phyloP scores from a whole-genome alignment of 2,113 vertebrate species.

The Tachysurus fulvidraco region DNA sequence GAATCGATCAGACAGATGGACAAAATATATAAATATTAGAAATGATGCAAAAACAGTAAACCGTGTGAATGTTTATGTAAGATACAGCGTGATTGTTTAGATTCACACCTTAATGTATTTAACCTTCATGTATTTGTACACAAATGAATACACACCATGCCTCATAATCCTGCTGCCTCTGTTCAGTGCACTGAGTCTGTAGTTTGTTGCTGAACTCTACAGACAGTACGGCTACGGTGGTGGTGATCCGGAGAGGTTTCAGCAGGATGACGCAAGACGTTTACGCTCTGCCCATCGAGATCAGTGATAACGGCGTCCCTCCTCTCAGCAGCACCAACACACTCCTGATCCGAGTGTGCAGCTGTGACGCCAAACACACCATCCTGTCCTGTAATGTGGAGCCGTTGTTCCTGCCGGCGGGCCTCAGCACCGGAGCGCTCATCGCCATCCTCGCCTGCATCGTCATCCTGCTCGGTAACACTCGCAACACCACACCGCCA shows the following conservation, averaged over 20 bases:
- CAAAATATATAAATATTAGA: not conserved
- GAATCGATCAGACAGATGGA: not conserved
- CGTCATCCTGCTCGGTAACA: slow-evolving; percentile 89
- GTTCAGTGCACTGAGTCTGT: not conserved
- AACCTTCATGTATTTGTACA: too few relatives aligned
- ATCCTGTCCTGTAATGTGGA: slow-evolving; percentile 89
- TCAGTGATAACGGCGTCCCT: slow-evolving; percentile 86
- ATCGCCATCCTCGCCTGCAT: slow-evolving; percentile 96
- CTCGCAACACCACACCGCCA: not conserved
- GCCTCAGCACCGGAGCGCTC: slow-evolving; percentile 91
- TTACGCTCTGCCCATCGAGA: slow-evolving; percentile 89
- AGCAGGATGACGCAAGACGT: slow-evolving; percentile 87
- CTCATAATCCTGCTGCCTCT: not conserved
- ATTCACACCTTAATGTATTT: too few relatives aligned
- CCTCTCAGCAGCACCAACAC: slow-evolving; percentile 91
- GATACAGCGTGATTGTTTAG: not conserved
- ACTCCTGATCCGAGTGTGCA: slow-evolving; percentile 90
- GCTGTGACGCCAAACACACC: slow-evolving; percentile 82
- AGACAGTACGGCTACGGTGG: slow-evolving; percentile 89
- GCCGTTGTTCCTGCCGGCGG: slow-evolving; percentile 84
- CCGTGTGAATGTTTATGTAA: not conserved
- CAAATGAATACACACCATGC: not conserved
- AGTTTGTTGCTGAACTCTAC: slow-evolving; percentile 40
- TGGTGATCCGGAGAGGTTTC: slow-evolving; percentile 83
- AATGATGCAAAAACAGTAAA: not conserved